Conservation (phyloP, 2,888 invertebrate species). For the Aelia acuminata region DNA sequence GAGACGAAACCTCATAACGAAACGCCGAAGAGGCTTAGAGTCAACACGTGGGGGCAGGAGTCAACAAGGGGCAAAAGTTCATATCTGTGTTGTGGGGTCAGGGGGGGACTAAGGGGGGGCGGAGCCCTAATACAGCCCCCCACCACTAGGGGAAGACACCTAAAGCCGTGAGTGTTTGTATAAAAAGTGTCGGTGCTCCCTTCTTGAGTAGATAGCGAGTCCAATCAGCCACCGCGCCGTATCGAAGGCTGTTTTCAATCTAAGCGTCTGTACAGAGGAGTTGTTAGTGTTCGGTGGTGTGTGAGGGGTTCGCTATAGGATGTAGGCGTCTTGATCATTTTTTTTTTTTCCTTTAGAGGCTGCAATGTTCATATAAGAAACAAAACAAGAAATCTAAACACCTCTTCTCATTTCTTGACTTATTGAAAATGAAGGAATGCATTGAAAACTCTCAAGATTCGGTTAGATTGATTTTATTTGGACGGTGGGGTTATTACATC, state of each 20-base stretch:
- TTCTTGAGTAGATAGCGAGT: background rate
- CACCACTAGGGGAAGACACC: background rate
- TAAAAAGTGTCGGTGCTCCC: background rate
- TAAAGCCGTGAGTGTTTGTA: background rate
- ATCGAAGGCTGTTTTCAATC: background rate
- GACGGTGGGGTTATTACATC: too few relatives aligned
- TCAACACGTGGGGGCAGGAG: background rate
- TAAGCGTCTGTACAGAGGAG: background rate
- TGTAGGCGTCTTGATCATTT: too few relatives aligned
- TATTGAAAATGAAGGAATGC: too few relatives aligned
- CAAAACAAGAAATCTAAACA: too few relatives aligned
- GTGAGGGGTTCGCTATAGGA: too few relatives aligned
- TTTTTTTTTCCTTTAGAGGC: too few relatives aligned
- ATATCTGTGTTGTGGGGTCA: background rate
- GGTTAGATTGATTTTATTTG: too few relatives aligned
- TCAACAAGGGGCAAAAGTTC: slow-evolving; percentile 30
- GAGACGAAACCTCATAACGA: background rate
- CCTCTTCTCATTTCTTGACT: too few relatives aligned
- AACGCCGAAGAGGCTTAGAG: background rate
- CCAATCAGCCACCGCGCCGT: background rate
- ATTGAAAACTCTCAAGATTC: too few relatives aligned
- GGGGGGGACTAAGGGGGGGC: too few relatives aligned
- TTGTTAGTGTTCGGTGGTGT: background rate
- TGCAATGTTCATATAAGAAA: too few relatives aligned
- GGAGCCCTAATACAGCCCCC: slow-evolving; percentile 2